Evolutionary conservation across 2,888 invertebrate genomes (phyloP), one percentile per base, ranked within the genome.

Genomic region (Caenorhabditis doughertyi): DNA sequence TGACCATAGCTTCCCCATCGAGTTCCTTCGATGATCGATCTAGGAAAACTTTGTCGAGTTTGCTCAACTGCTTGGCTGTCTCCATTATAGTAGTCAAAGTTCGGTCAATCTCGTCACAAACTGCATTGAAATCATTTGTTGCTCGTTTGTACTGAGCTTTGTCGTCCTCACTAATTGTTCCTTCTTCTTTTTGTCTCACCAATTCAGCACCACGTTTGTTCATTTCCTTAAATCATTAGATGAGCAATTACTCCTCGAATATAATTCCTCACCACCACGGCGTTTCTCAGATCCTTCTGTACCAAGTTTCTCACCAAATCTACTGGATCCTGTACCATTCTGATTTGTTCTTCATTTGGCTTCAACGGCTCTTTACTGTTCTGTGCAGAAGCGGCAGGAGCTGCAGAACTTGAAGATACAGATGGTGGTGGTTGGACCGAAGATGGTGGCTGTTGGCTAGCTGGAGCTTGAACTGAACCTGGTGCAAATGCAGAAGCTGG

Each of bases 301-400:
- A 83, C 67, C 47, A 83, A 44, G 39, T 64, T 70, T 13, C 83
- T 39, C 1, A 71, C 51, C 18, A 83, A 51, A 9, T 64, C 70
- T 7, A 74, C 74, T 9, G 83, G 83, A 60, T 83, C 83, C 18
- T 79, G 79, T 0, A 83, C 83, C 74, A 74, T 55, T 65, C 79
- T 55, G 4, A 79, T 64, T 32, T 83, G 79, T 42, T 83, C 82
- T 23, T 77, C 73, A 3, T 70, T 82, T 42, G 82, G 77, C 29
- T 60, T 71, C 39, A 58, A 44, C 27, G 81, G 81, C 32, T 64
- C 56, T 3, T 35, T 51, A 18, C 27, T 16, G 13, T 29, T 65
- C n/a, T 35, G 21, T 3, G 77, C 53, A 18, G 47, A 16, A 11
- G 27, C 29, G 0, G 72, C 27, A 5, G 49, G 21, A 13, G n/a